Percentiles rank a stretch among this genome's conserved stretches.
These are phyloP conservation scores for Physella acuta DNA, from an alignment of 1,140 invertebrate genomes.

Conservation along the genomic window DNA sequence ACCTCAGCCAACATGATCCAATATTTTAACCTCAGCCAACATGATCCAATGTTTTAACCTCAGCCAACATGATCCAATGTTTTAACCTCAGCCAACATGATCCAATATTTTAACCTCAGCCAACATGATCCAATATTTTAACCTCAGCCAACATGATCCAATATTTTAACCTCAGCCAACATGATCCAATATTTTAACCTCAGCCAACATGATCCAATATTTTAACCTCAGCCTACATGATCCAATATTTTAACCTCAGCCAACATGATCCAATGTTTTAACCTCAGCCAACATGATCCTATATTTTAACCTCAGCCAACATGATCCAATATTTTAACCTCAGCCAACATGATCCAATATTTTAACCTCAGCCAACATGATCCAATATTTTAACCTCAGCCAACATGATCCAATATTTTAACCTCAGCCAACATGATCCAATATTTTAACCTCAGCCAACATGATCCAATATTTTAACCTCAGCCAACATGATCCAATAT, in stretches of 20 bases:
- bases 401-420: conserved; percentile 76
- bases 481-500: conserved; percentile 77
- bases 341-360: conserved; percentile 77
- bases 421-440: conserved; percentile 76
- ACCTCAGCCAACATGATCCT: conserved; percentile 75
- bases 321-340: conserved; percentile 78
- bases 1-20: conserved; percentile 76
- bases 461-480: conserved; percentile 78
- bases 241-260: conserved; percentile 74
- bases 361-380: conserved; percentile 74
- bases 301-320: conserved; percentile 69
- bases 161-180: conserved; percentile 68
- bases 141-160: conserved; percentile 76
- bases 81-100: conserved; percentile 74
- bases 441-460: conserved; percentile 68
- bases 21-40: conserved; percentile 68
- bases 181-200: conserved; percentile 78
- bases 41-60: conserved; percentile 78
- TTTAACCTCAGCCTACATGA: conserved; percentile 74
- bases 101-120: conserved; percentile 74
- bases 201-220: conserved; percentile 77
- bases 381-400: conserved; percentile 74
- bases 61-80: conserved; percentile 77
- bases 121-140: conserved; percentile 76
- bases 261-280: conserved; percentile 76